phyloP scores from a whole-genome alignment of 2,888 invertebrate genomes.

The Lasioglossum oenotherae region DNA sequence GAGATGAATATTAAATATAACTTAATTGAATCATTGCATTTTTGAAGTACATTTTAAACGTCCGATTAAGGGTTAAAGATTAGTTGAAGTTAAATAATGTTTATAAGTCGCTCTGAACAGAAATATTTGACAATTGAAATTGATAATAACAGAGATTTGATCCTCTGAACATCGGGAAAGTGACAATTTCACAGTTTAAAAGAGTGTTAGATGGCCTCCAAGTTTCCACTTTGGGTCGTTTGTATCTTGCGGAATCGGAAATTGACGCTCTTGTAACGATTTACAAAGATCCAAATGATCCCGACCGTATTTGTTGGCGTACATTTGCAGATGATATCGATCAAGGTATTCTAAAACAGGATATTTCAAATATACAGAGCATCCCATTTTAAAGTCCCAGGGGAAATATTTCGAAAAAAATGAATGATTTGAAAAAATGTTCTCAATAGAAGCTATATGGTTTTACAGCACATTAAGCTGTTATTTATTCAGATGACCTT shows the following conservation, averaged over 20 bases:
- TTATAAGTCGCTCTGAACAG: background rate
- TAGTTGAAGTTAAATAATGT: background rate
- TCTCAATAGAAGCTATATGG: too few species aligned
- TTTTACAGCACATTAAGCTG: too few species aligned
- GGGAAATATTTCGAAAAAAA: background rate
- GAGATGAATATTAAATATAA: background rate
- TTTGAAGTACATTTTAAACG: background rate
- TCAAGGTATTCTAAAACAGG: conserved; percentile 86
- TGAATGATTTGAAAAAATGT: too few species aligned
- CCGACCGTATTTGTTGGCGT: conserved; percentile 89
- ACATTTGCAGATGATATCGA: conserved; percentile 92
- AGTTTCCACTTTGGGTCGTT: conserved; percentile 86
- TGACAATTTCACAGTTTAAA: conserved; percentile 89
- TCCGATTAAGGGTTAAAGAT: too few species aligned
- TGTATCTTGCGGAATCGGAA: conserved; percentile 88
- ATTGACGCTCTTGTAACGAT: conserved; percentile 87
- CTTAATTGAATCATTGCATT: background rate
- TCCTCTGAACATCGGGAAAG: conserved; percentile 88
- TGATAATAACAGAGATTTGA: conserved; percentile 87
- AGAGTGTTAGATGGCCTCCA: conserved; percentile 89
- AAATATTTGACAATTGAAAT: background rate
- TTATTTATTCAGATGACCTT: too few species aligned
- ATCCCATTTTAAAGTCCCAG: background rate
- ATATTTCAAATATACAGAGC: background rate
- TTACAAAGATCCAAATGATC: conserved; percentile 90